These are phyloP conservation scores for Gryllus longicercus DNA, from an alignment of 2,888 invertebrate species.

Conservation along the genomic window DNA sequence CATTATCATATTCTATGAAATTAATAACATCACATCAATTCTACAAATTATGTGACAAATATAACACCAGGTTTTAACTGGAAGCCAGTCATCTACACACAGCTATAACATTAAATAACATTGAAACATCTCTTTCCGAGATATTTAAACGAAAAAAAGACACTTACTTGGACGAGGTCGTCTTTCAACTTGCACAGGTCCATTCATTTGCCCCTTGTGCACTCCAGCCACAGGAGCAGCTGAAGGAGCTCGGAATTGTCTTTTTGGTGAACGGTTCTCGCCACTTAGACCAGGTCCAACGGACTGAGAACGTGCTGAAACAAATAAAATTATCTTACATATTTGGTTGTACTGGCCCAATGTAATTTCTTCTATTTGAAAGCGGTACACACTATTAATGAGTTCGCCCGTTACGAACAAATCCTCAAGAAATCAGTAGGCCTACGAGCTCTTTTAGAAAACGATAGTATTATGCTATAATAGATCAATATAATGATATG, in stretches of 20 bases:
- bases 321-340: neutral
- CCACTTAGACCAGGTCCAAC: slow-evolving; percentile 60
- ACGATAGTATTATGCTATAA: too few species aligned
- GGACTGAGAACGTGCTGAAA: slow-evolving; percentile 63
- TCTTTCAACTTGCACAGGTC: slow-evolving; percentile 45
- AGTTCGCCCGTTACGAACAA: too few species aligned
- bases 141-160: neutral
- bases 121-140: neutral
- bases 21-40: neutral
- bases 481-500: too few species aligned
- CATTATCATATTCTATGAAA: neutral
- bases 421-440: too few species aligned
- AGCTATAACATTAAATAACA: neutral
- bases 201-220: slow-evolving; percentile 37
- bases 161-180: slow-evolving; percentile 70
- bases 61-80: neutral
- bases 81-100: slow-evolving; percentile 10
- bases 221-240: slow-evolving; percentile 38
- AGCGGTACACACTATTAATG: too few species aligned
- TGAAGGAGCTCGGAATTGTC: slow-evolving; percentile 56
- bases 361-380: neutral
- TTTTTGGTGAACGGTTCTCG: slow-evolving; percentile 73
- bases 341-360: neutral
- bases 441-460: too few species aligned
- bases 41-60: neutral